Base-by-base conservation (phyloP, 64 coral and sea anemone species). In the Pachyseris speciosa region DNA sequence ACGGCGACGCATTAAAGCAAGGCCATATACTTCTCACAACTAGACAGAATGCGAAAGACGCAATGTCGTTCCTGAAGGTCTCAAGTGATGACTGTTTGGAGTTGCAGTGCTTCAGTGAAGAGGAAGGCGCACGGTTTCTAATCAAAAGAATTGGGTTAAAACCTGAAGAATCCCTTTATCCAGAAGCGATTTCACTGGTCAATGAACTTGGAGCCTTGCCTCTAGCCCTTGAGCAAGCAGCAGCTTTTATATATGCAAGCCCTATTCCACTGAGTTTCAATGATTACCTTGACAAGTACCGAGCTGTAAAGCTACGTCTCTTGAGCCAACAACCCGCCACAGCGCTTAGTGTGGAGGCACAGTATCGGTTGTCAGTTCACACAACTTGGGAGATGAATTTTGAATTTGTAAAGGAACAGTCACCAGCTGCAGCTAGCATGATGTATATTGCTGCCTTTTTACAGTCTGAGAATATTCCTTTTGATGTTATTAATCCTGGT, bases 341-440 rank as follows among this genome's bases (percentile, higher is more conserved):
- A 37, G 72, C 89, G 15, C 24, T 91, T 2, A 91, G 77, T 84
- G 16, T 42, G 36, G 89, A 91, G 50, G 49, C 31, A 22, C n/a
- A 47, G 51, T 61, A 91, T 37, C 89, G 89, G 22, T 37, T 91
- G 52, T 83, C 76, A 0, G 89, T 91, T 7, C 78, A 91, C 9
- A 91, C 89, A 16, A 91, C 88, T 36, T 91, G 88, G 88, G 1
- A 36, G 36, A 83, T 91, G 88, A 91, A 91, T 66, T 67, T 91
- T 83, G 76, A 83, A 72, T 50, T 50, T 31, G 25, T 91, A 5
- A 20, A 22, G 28, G 5, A 71, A 29, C n/a, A 72, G 40, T 91
- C 74, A 36, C 65, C 31, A 6, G 88, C 88, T 69, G 88, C 77
- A 0, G 88, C 77, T 33, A 91, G 39, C 11, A 83, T 83, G 77